These are phyloP conservation scores for Mesocentrotus franciscanus DNA, from an alignment of 53 echinoderm and acorn worm species.

Conservation along the genomic window DNA sequence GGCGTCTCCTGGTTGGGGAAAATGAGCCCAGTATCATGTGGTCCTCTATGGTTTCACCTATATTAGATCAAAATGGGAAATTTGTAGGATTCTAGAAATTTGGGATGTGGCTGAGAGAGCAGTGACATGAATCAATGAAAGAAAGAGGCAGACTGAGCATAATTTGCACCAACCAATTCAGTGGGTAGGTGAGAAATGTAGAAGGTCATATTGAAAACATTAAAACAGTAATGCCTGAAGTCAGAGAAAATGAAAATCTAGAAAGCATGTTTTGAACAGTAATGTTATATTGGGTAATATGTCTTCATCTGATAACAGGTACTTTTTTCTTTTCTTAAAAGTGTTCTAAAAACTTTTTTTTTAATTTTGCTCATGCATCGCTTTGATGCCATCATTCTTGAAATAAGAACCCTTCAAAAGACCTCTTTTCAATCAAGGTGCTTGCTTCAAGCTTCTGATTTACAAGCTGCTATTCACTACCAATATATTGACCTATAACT, in stretches of 20 bases:
- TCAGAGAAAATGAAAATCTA: neutral
- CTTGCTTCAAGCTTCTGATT: neutral
- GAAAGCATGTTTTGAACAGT: neutral
- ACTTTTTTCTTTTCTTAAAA: no score
- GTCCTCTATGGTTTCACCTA: constrained; percentile 34
- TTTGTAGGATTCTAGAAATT: constrained; percentile 36
- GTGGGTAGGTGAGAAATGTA: neutral
- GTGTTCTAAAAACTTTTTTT: neutral
- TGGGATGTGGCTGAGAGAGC: neutral
- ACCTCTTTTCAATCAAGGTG: neutral
- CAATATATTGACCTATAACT: constrained; percentile 4
- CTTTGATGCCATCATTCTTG: neutral
- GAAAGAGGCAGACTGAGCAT: neutral
- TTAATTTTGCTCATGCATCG: neutral
- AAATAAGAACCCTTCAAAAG: neutral
- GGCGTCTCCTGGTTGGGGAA: neutral
- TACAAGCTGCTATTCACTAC: neutral
- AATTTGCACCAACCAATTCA: neutral
- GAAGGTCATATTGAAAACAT: neutral
- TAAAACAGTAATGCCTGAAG: neutral
- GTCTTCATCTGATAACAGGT: no score
- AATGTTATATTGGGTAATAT: no score
- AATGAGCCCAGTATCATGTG: constrained; percentile 2
- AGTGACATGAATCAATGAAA: neutral
- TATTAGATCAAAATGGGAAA: constrained; percentile 34